phyloP scores from a whole-genome alignment of 2,797 vertebrate species.

The Mionectes olivaceus region DNA sequence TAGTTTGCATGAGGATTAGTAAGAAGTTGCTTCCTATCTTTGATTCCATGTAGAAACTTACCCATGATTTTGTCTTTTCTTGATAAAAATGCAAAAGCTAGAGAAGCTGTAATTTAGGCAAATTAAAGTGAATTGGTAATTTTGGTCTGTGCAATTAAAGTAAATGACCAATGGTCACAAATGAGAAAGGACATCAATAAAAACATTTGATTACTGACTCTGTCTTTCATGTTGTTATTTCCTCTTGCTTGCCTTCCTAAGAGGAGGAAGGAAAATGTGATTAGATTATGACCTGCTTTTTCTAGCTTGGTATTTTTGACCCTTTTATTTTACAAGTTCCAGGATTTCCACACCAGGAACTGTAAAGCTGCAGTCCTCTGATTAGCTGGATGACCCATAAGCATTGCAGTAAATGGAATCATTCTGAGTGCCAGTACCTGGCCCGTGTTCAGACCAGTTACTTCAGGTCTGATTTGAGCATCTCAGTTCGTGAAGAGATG shows the following conservation, averaged over 20 bases:
- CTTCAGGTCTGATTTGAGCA: neutral
- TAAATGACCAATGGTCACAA: neutral
- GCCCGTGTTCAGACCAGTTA: neutral
- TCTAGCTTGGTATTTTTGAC: neutral
- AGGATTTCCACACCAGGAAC: neutral
- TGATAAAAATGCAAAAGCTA: neutral
- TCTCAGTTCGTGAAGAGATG: neutral
- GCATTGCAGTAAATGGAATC: neutral
- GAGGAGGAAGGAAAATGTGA: neutral
- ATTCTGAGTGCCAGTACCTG: fast-evolving
- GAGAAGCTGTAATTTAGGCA: neutral
- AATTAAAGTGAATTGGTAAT: neutral
- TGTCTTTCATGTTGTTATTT: neutral
- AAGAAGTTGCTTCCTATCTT: constrained; percentile 7
- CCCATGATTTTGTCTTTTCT: neutral
- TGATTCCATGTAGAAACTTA: neutral
- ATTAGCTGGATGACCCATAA: neutral
- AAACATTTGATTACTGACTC: constrained; percentile 16
- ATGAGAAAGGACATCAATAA: constrained; percentile 26
- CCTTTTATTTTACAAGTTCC: neutral
- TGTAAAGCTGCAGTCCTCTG: neutral
- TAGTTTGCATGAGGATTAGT: constrained; percentile 54
- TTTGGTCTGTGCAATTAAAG: neutral
- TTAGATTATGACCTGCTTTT: neutral
- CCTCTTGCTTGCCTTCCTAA: neutral